These are phyloP conservation scores for Sciurus carolinensis DNA, from an alignment of 2,797 vertebrate species.

Conservation along the genomic window DNA sequence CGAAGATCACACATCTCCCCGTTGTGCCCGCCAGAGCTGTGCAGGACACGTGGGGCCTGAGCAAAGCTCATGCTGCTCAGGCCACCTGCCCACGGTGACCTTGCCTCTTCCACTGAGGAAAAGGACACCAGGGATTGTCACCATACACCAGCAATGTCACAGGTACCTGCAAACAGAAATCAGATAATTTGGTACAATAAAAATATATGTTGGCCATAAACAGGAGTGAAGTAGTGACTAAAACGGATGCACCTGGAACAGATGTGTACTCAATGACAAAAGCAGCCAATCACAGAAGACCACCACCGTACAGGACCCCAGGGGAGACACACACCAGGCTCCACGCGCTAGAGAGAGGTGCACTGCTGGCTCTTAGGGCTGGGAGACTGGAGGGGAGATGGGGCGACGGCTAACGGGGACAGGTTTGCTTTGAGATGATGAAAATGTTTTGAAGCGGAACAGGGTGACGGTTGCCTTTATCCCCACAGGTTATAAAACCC, in stretches of 20 bases:
- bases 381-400: accelerated
- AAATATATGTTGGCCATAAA: background rate
- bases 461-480: too few species aligned
- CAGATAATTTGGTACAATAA: background rate
- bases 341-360: too few species aligned
- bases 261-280: background rate
- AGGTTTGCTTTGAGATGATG: background rate
- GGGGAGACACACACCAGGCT: too few species aligned
- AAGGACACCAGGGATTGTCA: accelerated
- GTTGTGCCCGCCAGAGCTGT: background rate
- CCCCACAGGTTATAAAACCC: background rate
- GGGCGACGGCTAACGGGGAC: background rate
- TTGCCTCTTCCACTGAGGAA: background rate
- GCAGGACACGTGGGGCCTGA: background rate
- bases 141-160: too few species aligned
- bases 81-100: accelerated
- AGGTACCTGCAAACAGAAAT: background rate
- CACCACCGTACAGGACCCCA: background rate
- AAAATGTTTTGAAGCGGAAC: background rate
- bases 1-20: background rate
- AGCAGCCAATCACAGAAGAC: background rate
- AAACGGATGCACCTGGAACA: background rate
- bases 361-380: background rate
- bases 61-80: background rate
- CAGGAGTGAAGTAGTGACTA: background rate